phyloP scores from a whole-genome alignment of 2,797 vertebrate genomes.

The Odontamblyopus lacepedii region DNA sequence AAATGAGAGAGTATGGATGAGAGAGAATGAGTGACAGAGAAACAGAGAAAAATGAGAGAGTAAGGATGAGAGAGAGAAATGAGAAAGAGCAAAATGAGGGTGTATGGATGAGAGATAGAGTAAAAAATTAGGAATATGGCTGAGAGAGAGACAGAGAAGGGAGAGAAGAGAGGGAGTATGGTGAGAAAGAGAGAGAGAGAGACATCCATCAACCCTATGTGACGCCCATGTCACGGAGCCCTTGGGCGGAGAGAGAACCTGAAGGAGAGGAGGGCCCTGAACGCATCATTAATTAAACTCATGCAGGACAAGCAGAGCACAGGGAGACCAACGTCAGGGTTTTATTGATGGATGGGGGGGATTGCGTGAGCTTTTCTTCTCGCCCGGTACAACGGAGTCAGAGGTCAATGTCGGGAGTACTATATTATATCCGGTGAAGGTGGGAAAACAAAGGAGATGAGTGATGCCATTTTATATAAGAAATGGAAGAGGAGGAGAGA shows the following conservation, averaged over 20 bases:
- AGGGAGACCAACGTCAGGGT: neutral
- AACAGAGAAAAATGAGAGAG: no score
- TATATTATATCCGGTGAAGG: neutral
- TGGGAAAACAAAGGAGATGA: neutral
- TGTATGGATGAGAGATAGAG: no score
- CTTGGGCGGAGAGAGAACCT: neutral
- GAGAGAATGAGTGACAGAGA: no score
- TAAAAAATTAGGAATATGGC: no score
- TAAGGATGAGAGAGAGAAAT: no score
- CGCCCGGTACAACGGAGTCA: neutral
- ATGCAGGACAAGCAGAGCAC: neutral
- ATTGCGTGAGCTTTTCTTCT: neutral
- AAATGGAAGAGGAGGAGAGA: no score
- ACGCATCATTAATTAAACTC: slow-evolving; percentile 1
- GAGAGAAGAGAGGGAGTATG: no score
- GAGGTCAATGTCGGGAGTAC: neutral
- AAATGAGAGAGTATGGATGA: no score
- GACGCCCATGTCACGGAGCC: neutral
- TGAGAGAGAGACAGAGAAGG: no score
- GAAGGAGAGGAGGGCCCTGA: neutral
- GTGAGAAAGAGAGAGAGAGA: no score
- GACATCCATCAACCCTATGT: neutral
- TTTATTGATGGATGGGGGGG: slow-evolving; percentile 1
- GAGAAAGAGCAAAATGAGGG: no score
- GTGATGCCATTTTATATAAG: neutral